phyloP scores from a whole-genome alignment of 2,113 vertebrate species.

The Forbesichthys papilliferus region DNA sequence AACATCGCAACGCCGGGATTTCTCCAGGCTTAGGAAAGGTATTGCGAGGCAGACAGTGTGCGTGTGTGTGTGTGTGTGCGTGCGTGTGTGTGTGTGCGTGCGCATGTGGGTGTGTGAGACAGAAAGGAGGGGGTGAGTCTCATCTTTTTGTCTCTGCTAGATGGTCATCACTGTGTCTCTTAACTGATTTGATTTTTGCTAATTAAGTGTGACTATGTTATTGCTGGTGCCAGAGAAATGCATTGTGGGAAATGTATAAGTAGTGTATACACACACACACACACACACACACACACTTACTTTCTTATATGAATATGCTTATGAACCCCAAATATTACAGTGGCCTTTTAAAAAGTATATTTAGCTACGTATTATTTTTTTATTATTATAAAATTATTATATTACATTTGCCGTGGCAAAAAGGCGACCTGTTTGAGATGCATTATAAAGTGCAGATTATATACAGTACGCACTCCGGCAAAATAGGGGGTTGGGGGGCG shows the following conservation, averaged over 20 bases:
- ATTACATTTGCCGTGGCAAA: too few relatives aligned
- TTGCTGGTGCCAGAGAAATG: slow-evolving; percentile 26
- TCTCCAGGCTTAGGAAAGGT: slow-evolving; percentile 50
- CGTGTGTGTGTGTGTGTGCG: too few relatives aligned
- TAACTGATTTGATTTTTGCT: slow-evolving; percentile 52
- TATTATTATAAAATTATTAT: too few relatives aligned
- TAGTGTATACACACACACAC: too few relatives aligned
- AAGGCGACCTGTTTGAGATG: too few relatives aligned
- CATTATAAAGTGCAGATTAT: too few relatives aligned
- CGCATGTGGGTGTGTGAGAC: background rate
- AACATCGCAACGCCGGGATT: slow-evolving; percentile 56
- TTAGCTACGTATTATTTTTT: too few relatives aligned
- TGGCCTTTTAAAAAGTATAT: too few relatives aligned
- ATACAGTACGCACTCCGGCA: background rate
- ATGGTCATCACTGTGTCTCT: slow-evolving; percentile 36
- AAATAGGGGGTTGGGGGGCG: slow-evolving; percentile 18
- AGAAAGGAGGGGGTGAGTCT: slow-evolving; percentile 5
- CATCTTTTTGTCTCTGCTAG: slow-evolving; percentile 41
- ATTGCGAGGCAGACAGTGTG: slow-evolving; percentile 10
- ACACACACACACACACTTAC: too few relatives aligned
- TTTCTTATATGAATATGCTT: too few relatives aligned
- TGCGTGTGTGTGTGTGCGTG: background rate
- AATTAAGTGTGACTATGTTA: slow-evolving; percentile 43
- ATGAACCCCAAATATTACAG: too few relatives aligned
- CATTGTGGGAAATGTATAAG: slow-evolving; percentile 31